These are phyloP conservation scores for Serranus cabrilla DNA, from an alignment of 2,797 vertebrate species.

Conservation along the genomic window DNA sequence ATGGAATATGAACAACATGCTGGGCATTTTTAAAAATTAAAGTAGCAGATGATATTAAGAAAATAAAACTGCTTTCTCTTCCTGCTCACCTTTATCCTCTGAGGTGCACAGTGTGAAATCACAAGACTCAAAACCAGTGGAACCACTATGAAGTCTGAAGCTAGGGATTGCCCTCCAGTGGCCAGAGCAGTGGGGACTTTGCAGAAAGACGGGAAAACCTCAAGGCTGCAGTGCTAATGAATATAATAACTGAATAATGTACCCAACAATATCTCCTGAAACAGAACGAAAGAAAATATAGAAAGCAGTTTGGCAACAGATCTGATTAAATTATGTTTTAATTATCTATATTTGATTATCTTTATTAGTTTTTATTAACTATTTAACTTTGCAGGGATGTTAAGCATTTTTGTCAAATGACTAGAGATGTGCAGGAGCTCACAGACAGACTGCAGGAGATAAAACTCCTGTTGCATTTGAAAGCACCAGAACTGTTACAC, in stretches of 20 bases:
- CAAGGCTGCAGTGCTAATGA: neutral
- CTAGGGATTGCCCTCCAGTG: constrained; percentile 84
- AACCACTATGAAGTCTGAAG: constrained; percentile 55
- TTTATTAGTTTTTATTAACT: neutral
- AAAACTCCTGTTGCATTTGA: neutral
- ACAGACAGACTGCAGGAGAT: neutral
- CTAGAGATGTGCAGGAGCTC: neutral
- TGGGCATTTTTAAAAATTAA: neutral
- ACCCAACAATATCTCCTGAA: neutral
- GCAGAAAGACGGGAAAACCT: constrained; percentile 6
- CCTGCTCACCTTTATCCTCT: neutral
- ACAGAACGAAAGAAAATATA: neutral
- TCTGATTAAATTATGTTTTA: neutral
- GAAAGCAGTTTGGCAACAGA: neutral
- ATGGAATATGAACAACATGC: neutral
- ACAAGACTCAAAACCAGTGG: neutral
- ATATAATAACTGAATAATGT: neutral
- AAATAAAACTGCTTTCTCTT: neutral
- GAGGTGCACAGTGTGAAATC: neutral
- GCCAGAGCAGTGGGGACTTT: constrained; percentile 51
- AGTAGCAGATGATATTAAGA: neutral
- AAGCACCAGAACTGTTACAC: constrained; percentile 6
- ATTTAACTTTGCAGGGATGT: neutral
- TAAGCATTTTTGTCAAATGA: neutral
- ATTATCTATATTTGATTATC: neutral